Evolutionary conservation across 2,888 invertebrate genomes (phyloP).

Genomic region (Hartigia nigra): DNA sequence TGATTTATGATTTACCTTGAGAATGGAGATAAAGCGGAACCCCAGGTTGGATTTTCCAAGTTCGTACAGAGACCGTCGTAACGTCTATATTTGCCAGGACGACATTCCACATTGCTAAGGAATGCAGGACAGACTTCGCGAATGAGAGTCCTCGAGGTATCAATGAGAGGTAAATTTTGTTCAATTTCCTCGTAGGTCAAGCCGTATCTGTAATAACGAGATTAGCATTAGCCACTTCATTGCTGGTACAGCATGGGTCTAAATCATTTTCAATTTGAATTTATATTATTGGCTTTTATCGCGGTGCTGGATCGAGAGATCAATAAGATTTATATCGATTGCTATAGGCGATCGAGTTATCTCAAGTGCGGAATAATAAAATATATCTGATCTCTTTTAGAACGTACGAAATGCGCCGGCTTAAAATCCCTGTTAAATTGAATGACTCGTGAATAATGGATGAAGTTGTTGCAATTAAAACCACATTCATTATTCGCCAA

Average conservation of each 20-base stretch:
- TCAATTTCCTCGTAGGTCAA: slow-evolving; percentile 88
- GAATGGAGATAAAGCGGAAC: slow-evolving; percentile 86
- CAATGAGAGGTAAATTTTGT: slow-evolving; percentile 86
- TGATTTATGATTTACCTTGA: slow-evolving; percentile 72
- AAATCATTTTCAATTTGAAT: not conserved
- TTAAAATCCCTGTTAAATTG: not conserved
- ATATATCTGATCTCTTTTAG: not conserved
- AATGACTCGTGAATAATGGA: not conserved
- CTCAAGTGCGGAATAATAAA: not conserved
- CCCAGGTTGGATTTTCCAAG: slow-evolving; percentile 90
- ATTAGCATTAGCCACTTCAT: not conserved
- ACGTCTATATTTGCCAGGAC: slow-evolving; percentile 87
- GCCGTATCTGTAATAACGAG: slow-evolving; percentile 75
- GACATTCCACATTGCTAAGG: slow-evolving; percentile 87
- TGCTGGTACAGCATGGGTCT: not conserved
- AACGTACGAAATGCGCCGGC: not conserved
- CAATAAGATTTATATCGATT: not conserved
- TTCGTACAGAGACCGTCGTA: slow-evolving; percentile 92
- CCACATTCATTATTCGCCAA: not conserved
- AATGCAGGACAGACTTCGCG: slow-evolving; percentile 89
- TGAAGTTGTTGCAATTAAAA: not conserved
- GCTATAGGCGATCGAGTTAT: not conserved
- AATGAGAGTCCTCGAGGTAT: slow-evolving; percentile 88
- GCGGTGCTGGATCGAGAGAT: not conserved
- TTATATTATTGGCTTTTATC: not conserved